Base-by-base conservation (phyloP, 2,888 invertebrate species). In the Zelleria hepariella region DNA sequence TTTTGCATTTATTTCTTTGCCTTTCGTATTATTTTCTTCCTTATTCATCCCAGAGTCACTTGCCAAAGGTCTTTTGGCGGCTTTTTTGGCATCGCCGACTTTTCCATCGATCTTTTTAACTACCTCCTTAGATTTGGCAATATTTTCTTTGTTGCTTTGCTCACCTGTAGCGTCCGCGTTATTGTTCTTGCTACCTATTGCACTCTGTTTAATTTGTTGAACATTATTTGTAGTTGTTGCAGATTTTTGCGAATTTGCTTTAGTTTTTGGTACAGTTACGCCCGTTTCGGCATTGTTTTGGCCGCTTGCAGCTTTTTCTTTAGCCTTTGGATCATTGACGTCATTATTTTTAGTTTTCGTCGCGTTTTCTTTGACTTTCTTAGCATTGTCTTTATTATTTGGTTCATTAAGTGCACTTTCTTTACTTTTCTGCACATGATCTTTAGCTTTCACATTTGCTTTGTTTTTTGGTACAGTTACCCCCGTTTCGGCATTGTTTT, bases 271-370 rank as follows among this genome's bases (percentile, higher is more conserved):
- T n/a, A n/a, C n/a, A n/a, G 6, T 32, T 5, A 7, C 32, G 5
- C 32, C 6, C 15, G 10, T 42, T n/a, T 42, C 42, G 15, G 10
- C n/a, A n/a, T n/a, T n/a, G n/a, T n/a, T n/a, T n/a, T n/a, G n/a
- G n/a, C n/a, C n/a, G n/a, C n/a, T 66, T 3, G 23, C 49, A 51
- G 23, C 20, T 48, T 51, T 60, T 60, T 62, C 68, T 25, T 56
- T 58, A 26, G 62, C 62, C 54, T 65, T 62, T n/a, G n/a, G n/a
- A n/a, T n/a, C n/a, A 52, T 23, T 23, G 6, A 52, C 55, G 26
- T 48, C 55, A 54, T 2, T 25, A 8, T 27, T 56, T 25, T 54
- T n/a, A n/a, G n/a, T n/a, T n/a, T n/a, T n/a, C n/a, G n/a, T n/a
- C n/a, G n/a, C n/a, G n/a, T n/a, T n/a, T n/a, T n/a, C 57, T 6